These are phyloP conservation scores for Hirudo medicinalis DNA, from an alignment of 1,140 invertebrate species.

Conservation along the genomic window DNA sequence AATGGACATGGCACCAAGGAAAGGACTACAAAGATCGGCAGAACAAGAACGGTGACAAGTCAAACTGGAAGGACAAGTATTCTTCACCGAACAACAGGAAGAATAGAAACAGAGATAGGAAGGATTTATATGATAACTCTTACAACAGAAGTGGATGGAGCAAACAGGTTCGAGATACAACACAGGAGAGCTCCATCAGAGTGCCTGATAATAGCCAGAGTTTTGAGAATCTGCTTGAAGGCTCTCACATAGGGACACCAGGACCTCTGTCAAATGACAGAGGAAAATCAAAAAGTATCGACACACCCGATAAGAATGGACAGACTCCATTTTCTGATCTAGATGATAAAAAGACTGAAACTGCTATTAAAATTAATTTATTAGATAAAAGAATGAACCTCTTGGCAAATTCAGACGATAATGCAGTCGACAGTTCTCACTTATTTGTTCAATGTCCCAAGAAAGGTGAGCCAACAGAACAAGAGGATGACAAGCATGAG, in stretches of 20 bases:
- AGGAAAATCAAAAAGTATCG: too few species aligned
- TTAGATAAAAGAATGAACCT: background rate
- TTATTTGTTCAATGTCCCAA: background rate
- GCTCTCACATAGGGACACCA: too few species aligned
- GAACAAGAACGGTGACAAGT: background rate
- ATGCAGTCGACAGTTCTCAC: background rate
- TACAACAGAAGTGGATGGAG: background rate
- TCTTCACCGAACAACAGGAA: background rate
- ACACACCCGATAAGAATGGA: too few species aligned
- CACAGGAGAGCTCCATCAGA: background rate
- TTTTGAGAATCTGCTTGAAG: background rate
- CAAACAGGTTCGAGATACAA: background rate
- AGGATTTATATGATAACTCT: background rate
- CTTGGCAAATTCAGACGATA: background rate
- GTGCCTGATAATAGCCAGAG: background rate
- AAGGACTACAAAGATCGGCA: background rate
- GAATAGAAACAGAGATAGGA: slow-evolving; percentile 3
- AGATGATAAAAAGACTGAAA: too few species aligned
- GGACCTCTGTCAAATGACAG: too few species aligned
- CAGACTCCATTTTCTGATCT: too few species aligned
- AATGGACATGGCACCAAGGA: too few species aligned
- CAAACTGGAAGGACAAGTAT: background rate
- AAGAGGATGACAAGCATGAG: background rate
- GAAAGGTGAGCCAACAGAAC: background rate
- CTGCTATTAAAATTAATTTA: too few species aligned